Evolutionary conservation across 2,113 vertebrate genomes (phyloP), one percentile per base, ranked within the genome.

Genomic region (Marmota flaviventris): DNA sequence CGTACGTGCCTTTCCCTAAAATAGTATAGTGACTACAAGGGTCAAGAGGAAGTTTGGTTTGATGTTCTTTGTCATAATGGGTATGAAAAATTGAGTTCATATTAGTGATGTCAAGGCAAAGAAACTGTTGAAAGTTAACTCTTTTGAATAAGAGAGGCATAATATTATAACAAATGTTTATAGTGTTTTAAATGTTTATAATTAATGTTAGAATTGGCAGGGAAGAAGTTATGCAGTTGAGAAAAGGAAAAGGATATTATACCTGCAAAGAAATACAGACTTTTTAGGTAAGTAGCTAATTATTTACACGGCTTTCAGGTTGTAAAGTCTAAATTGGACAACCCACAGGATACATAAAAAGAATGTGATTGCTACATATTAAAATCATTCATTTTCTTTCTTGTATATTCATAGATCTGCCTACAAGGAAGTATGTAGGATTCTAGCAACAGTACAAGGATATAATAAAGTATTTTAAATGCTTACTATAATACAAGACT

Each of bases 391-490:
- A 77, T 72, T 94, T 89, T 94, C 27, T 61, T n/a, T 92, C 29
- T 92, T 34, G 14, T 32, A 29, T 93, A 63, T 53, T 85, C 65
- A 69, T 76, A 82, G 61, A 69, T 78, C 53, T 76, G 7, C 13
- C 17, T 20, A 56, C 7, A 83, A 69, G 70, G 29, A 72, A 89
- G 42, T 78, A 1, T 37, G 3, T 65, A 72, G 11, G 16, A 87
- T 77, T 83, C 10, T 72, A 92, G 29, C 22, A 76, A 92, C 51
- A 88, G 63, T 72, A 72, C 10, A 81, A 73, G 32, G 25, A 76
- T 27, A 67, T 51, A 89, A 76, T 48, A 83, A 85, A 95, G 79
- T 72, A 79, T 73, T 91, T 88, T 87, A 88, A 76, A 83, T 91
- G 29, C 39, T 42, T 8, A 77, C 20, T 42, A 63, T 94, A 85